A percentile compares a stretch with the other conserved stretches of the same genome.
Conservation (phyloP, 2,113 vertebrate species). For the Sinocyclocheilus anshuiensis region DNA sequence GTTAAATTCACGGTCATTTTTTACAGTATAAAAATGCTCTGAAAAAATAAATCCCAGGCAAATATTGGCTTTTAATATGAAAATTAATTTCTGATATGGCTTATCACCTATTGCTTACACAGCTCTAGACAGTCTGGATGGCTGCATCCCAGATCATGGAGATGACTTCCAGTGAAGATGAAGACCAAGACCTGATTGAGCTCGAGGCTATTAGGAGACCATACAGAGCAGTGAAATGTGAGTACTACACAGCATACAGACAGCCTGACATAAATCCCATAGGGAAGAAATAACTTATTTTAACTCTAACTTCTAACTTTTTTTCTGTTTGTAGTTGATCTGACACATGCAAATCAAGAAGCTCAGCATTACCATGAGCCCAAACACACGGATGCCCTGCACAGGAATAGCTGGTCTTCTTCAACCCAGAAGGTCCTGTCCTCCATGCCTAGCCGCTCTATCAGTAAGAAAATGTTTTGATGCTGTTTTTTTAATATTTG, state of each 20-base stretch:
- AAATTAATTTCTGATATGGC: neutral
- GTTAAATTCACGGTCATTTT: too few species aligned
- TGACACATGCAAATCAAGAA: neutral
- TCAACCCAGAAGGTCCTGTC: constrained; percentile 59
- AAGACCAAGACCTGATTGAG: neutral
- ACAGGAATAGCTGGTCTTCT: constrained; percentile 53
- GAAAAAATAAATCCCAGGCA: neutral
- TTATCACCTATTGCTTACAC: neutral
- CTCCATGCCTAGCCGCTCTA: constrained; percentile 65
- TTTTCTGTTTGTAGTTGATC: constrained; percentile 9
- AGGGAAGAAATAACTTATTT: neutral
- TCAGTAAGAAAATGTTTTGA: constrained; percentile 54
- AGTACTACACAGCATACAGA: neutral
- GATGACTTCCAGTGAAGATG: neutral
- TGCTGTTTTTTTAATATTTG: neutral
- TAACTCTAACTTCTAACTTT: neutral
- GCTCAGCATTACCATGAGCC: neutral
- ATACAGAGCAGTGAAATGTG: neutral
- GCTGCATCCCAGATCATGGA: neutral
- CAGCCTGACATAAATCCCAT: neutral
- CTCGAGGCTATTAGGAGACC: neutral
- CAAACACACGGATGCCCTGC: constrained; percentile 1
- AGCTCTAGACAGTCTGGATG: neutral
- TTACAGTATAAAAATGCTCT: neutral
- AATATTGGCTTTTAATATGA: neutral